These are phyloP conservation scores for Brachionus asplanchnoidis DNA, from an alignment of 1,140 invertebrate genomes.

Conservation along the genomic window DNA sequence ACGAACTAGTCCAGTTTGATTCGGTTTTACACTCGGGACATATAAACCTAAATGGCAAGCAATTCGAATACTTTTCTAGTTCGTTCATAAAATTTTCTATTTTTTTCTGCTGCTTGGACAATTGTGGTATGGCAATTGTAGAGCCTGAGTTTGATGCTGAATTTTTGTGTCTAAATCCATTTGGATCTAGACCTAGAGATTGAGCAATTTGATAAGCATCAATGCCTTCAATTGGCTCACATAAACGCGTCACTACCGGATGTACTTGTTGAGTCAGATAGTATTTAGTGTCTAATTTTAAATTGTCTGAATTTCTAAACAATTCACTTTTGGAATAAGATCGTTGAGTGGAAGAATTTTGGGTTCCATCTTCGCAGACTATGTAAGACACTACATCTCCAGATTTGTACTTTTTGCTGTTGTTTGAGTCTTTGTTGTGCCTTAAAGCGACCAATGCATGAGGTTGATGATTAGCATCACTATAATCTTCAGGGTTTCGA, in stretches of 20 bases:
- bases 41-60: slow-evolving; percentile 12
- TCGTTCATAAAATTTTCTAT: slow-evolving; percentile 34
- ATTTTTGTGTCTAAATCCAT: slow-evolving; percentile 13
- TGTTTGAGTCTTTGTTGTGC: slow-evolving; percentile 64
- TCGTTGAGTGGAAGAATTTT: slow-evolving; percentile 74
- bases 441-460: slow-evolving; percentile 88
- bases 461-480: slow-evolving; percentile 73
- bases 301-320: neutral
- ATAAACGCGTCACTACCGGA: slow-evolving; percentile 85
- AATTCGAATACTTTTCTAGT: slow-evolving; percentile 14
- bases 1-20: neutral
- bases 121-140: slow-evolving; percentile 5
- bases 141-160: neutral
- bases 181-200: slow-evolving; percentile 66
- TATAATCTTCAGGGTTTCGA: slow-evolving; percentile 87
- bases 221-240: slow-evolving; percentile 88
- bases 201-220: slow-evolving; percentile 82
- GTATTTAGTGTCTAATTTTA: slow-evolving; percentile 55
- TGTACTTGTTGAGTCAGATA: slow-evolving; percentile 67
- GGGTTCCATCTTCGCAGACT: slow-evolving; percentile 73
- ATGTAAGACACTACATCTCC: slow-evolving; percentile 93
- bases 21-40: slow-evolving; percentile 29
- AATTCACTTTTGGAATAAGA: slow-evolving; percentile 60
- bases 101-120: slow-evolving; percentile 38
- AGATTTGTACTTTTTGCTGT: slow-evolving; percentile 70